phyloP scores from a whole-genome alignment of 2,888 invertebrate species.

The Lasioglossum calceatum region DNA sequence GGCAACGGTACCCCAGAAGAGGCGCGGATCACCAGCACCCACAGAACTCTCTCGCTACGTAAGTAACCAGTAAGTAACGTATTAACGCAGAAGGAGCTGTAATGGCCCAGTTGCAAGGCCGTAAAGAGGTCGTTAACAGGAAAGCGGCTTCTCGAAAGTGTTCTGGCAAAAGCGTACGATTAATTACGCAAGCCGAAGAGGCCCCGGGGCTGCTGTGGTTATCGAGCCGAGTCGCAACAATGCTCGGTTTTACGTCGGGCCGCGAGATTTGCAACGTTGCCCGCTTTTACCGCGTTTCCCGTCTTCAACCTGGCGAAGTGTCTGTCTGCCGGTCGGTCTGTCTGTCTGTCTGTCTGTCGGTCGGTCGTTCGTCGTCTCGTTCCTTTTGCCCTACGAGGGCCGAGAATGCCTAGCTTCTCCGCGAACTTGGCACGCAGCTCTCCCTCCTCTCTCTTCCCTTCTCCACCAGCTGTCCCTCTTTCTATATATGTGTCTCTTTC shows the following conservation, averaged over 20 bases:
- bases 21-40: neutral
- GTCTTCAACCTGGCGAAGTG: neutral
- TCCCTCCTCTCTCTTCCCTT: neutral
- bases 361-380: neutral
- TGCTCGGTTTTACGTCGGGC: slow-evolving; percentile 1
- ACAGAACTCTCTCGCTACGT: neutral
- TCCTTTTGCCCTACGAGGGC: neutral
- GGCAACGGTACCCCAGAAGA: neutral
- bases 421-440: slow-evolving; percentile 57
- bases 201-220: neutral
- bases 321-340: neutral
- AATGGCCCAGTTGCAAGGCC: slow-evolving; percentile 2
- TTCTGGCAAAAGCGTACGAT: neutral
- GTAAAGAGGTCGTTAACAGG: slow-evolving; percentile 8
- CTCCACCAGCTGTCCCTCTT: neutral
- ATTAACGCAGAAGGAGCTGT: neutral
- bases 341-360: neutral
- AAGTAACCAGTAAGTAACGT: neutral
- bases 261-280: neutral
- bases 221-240: slow-evolving; percentile 4
- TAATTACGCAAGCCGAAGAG: slow-evolving; percentile 8
- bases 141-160: neutral
- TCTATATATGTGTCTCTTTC: neutral
- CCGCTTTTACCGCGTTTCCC: slow-evolving; percentile 6
- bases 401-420: slow-evolving; percentile 34